Evolutionary conservation across 2,797 vertebrate species (phyloP).

Genomic region (Rousettus madagascariensis): DNA sequence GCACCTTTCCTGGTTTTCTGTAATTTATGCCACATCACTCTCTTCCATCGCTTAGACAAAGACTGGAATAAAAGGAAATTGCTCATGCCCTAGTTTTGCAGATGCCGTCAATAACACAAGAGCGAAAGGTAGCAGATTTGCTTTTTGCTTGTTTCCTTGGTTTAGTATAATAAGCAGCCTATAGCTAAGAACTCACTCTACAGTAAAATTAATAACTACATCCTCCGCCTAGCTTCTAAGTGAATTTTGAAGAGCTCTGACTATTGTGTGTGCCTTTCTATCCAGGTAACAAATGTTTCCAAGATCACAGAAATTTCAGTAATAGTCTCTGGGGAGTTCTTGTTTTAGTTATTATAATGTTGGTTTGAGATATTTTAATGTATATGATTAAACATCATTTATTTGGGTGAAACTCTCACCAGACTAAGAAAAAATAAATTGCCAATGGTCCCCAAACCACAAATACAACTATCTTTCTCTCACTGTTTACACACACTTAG

Average conservation of each 20-base stretch:
- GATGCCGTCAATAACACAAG: slow-evolving; percentile 26
- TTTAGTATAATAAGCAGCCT: background rate
- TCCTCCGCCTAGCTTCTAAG: background rate
- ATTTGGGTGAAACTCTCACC: background rate
- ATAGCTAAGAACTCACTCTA: background rate
- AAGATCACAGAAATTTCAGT: background rate
- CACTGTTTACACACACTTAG: background rate
- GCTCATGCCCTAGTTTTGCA: slow-evolving; percentile 55
- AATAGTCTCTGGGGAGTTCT: background rate
- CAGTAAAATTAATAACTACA: slow-evolving; percentile 2
- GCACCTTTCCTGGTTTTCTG: slow-evolving; percentile 25
- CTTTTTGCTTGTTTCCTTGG: slow-evolving; percentile 24
- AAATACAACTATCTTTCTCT: background rate
- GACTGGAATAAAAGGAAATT: slow-evolving; percentile 63
- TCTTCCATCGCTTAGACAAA: slow-evolving; percentile 34
- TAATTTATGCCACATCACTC: slow-evolving; percentile 49
- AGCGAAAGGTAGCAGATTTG: background rate
- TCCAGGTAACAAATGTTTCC: background rate
- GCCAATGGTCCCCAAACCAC: background rate
- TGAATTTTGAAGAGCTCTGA: background rate
- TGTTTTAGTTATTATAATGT: background rate
- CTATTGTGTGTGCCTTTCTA: background rate
- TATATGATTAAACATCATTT: background rate
- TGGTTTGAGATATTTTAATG: slow-evolving; percentile 35
- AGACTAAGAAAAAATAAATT: background rate